Conservation (phyloP, 2,888 invertebrate species). For the Hecatera dysodea region DNA sequence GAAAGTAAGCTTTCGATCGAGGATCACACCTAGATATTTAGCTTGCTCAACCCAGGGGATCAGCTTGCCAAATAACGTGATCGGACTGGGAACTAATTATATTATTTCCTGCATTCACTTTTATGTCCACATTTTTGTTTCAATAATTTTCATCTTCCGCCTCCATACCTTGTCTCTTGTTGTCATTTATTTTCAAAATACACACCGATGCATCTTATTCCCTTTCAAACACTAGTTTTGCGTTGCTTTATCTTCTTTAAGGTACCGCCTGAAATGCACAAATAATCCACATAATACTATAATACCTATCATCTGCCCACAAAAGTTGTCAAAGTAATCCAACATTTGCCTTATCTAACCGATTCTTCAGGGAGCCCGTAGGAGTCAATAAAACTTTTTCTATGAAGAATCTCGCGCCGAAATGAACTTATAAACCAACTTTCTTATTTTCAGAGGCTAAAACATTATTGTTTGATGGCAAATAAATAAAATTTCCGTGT, state of each 20-base stretch:
- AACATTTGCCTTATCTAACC: slow-evolving; percentile 49
- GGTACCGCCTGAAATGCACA: neutral
- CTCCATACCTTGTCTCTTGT: too few species aligned
- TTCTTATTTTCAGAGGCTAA: slow-evolving; percentile 52
- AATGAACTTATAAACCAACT: slow-evolving; percentile 62
- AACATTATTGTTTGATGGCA: slow-evolving; percentile 56
- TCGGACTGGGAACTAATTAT: too few species aligned
- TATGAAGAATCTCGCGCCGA: slow-evolving; percentile 42
- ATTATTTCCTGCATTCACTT: too few species aligned
- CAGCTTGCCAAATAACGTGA: too few species aligned
- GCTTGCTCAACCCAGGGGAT: too few species aligned
- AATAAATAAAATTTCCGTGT: slow-evolving; percentile 55
- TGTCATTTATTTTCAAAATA: too few species aligned
- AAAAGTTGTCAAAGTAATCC: slow-evolving; percentile 51
- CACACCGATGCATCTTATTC: neutral
- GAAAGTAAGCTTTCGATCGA: too few species aligned
- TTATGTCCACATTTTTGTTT: too few species aligned
- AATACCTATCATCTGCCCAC: slow-evolving; percentile 29
- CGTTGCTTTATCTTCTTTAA: neutral
- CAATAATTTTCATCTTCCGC: too few species aligned
- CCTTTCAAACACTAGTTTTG: neutral
- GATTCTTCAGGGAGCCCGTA: slow-evolving; percentile 53
- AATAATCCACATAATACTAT: neutral
- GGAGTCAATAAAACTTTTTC: slow-evolving; percentile 75
- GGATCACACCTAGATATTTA: too few species aligned